phyloP scores from a whole-genome alignment of 1,140 invertebrate species.

The Pseudomyrmex cubaensis region DNA sequence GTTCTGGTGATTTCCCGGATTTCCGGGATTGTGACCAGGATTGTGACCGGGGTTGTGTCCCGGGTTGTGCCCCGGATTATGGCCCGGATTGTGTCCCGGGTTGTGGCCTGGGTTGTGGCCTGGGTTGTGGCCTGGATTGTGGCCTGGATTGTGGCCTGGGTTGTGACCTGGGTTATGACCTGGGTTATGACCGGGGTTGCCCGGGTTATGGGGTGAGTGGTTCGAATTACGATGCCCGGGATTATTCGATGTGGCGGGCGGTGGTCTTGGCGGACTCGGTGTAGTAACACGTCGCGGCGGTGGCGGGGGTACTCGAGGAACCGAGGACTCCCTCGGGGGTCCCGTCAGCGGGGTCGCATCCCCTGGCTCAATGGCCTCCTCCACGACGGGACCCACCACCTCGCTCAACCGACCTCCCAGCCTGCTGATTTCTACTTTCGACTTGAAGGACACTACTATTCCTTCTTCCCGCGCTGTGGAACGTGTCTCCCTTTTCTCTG shows the following conservation, averaged over 20 bases:
- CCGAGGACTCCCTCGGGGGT: conserved; percentile 81
- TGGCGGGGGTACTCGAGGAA: conserved; percentile 72
- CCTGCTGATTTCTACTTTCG: conserved; percentile 81
- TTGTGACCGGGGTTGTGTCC: conserved; percentile 28
- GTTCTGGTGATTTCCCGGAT: conserved; percentile 38
- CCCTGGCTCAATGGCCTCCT: conserved; percentile 85
- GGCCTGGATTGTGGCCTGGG: neutral
- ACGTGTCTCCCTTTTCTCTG: neutral
- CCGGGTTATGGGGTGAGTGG: conserved; percentile 33
- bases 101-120: conserved; percentile 37
- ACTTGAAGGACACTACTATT: conserved; percentile 66
- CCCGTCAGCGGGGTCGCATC: conserved; percentile 85
- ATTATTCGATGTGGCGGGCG: conserved; percentile 66
- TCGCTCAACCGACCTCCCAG: conserved; percentile 85
- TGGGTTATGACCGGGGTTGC: neutral
- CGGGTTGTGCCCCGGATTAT: conserved; percentile 1
- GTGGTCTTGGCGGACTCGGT: conserved; percentile 74
- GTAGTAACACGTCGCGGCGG: conserved; percentile 73
- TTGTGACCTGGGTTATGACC: neutral
- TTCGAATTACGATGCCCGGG: conserved; percentile 26
- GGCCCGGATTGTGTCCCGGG: conserved; percentile 41
- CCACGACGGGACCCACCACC: conserved; percentile 85
- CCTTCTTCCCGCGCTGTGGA: conserved; percentile 27
- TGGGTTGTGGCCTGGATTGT: conserved; percentile 44
- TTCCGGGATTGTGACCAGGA: conserved; percentile 35